Percentiles rank a stretch among this genome's conserved stretches.
These are phyloP conservation scores for Hylaea fasciaria DNA, from an alignment of 2,888 invertebrate species.

Conservation along the genomic window DNA sequence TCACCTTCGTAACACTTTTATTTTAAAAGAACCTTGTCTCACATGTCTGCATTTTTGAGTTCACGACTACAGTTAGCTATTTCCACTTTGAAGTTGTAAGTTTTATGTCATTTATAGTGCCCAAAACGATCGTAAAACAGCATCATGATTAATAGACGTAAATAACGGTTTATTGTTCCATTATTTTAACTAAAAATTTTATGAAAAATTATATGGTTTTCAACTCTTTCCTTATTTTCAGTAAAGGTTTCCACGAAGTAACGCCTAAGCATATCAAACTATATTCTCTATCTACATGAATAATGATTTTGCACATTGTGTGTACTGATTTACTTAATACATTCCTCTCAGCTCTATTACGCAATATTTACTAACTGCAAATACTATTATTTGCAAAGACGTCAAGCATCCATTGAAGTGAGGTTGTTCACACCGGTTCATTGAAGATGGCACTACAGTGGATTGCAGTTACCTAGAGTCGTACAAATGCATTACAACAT, in stretches of 20 bases:
- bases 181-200: too few species aligned
- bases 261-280: too few species aligned
- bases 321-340: background rate
- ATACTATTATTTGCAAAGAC: constrained; percentile 28
- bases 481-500: constrained; percentile 1
- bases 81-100: too few species aligned
- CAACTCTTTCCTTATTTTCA: too few species aligned
- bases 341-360: constrained; percentile 7
- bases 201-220: too few species aligned
- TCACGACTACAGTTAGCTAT: too few species aligned
- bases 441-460: constrained; percentile 18
- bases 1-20: constrained; percentile 1
- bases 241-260: too few species aligned
- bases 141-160: too few species aligned
- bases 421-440: constrained; percentile 30
- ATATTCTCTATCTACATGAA: too few species aligned
- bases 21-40: background rate
- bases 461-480: constrained; percentile 18
- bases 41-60: background rate
- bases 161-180: too few species aligned
- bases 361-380: constrained; percentile 26
- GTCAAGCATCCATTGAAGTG: constrained; percentile 20
- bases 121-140: too few species aligned
- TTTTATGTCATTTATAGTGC: too few species aligned
- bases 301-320: background rate